Conservation (phyloP, 1,140 invertebrate species). For the Heliothis subflexa region DNA sequence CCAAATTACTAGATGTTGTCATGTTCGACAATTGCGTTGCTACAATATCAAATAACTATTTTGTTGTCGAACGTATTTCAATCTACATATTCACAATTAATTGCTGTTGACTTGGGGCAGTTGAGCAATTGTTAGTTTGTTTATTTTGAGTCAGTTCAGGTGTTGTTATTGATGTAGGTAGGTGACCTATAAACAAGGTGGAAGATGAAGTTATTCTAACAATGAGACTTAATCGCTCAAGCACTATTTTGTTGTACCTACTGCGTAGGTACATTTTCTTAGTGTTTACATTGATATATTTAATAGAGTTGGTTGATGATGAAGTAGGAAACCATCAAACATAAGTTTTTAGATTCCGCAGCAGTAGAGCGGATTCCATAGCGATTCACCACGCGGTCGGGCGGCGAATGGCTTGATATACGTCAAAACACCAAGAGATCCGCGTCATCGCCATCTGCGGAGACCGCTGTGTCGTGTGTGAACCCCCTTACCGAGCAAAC, state of each 20-base stretch:
- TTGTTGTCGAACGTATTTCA: conserved; percentile 30
- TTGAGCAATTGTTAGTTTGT: conserved; percentile 16
- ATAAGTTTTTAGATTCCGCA: too few species aligned
- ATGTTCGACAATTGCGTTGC: conserved; percentile 15
- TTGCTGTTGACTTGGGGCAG: conserved; percentile 11
- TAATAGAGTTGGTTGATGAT: not conserved
- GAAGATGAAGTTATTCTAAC: too few species aligned
- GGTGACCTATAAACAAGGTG: not conserved
- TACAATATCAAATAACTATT: conserved; percentile 40
- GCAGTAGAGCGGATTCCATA: too few species aligned
- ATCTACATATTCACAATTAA: conserved; percentile 23
- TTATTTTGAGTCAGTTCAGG: conserved; percentile 5
- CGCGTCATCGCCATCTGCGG: too few species aligned
- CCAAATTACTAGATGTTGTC: conserved; percentile 39
- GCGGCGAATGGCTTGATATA: too few species aligned
- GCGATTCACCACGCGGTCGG: too few species aligned
- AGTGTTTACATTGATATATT: not conserved
- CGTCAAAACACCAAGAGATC: too few species aligned
- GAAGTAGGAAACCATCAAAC: too few species aligned
- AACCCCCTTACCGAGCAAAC: conserved; percentile 6
- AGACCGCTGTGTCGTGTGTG: too few species aligned
- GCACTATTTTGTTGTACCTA: too few species aligned
- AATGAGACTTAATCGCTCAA: too few species aligned
- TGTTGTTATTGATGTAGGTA: not conserved
- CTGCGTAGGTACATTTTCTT: too few species aligned